Conservation (phyloP, 2,888 invertebrate species). For the Drosophila picticornis region DNA sequence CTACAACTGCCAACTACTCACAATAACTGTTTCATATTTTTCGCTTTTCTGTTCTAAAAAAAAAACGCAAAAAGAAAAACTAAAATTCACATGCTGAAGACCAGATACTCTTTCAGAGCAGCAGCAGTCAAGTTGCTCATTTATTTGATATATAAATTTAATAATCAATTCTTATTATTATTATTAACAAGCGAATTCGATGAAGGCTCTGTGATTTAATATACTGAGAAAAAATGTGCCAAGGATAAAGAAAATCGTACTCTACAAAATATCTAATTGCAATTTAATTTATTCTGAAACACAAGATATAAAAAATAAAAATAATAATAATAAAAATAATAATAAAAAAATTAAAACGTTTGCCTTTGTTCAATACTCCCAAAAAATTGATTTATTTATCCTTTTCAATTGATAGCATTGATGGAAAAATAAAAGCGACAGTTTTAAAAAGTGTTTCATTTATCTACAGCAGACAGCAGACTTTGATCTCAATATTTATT, state of each 20-base stretch:
- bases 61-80: not conserved
- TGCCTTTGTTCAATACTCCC: fast-evolving
- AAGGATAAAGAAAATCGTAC: not conserved
- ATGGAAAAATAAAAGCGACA: not conserved
- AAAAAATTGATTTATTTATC: fast-evolving
- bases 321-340: not conserved
- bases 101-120: not conserved
- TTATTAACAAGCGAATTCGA: not conserved
- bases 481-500: not conserved
- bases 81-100: not conserved
- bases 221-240: not conserved
- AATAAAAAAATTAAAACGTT: not conserved
- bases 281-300: not conserved
- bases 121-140: not conserved
- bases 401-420: not conserved
- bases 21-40: conserved; percentile 50
- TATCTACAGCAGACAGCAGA: too few species aligned
- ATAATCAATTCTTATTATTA: not conserved
- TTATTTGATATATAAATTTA: not conserved
- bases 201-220: not conserved
- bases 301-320: not conserved
- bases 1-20: conserved; percentile 19
- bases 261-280: not conserved
- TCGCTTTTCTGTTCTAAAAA: conserved; percentile 17
- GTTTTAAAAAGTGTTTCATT: not conserved